Conservation (phyloP, 2,113 vertebrate genomes). For the Xiphorhynchus elegans region DNA sequence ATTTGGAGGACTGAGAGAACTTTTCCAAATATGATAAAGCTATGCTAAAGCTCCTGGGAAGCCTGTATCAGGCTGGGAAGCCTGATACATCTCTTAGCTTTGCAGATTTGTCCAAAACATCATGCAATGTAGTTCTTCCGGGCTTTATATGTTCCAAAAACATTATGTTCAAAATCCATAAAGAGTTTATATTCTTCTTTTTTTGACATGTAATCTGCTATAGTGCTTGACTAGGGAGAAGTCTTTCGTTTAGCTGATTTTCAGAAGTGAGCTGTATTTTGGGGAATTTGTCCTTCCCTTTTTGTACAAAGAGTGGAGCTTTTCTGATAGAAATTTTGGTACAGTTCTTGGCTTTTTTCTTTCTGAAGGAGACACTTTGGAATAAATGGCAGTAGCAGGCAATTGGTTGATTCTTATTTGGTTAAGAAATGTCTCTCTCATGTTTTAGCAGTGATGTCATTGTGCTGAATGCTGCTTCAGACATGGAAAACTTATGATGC, state of each 20-base stretch:
- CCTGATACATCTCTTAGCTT: neutral
- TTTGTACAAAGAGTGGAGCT: neutral
- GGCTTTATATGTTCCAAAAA: neutral
- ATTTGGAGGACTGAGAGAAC: neutral
- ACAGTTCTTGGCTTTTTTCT: neutral
- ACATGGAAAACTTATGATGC: slow-evolving; percentile 23
- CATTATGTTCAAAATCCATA: neutral
- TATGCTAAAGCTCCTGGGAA: neutral
- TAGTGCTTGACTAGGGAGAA: neutral
- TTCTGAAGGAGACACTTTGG: neutral
- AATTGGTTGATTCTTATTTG: slow-evolving; percentile 30
- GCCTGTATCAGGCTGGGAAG: too few relatives aligned
- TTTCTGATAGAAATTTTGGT: neutral
- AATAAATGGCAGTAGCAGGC: slow-evolving; percentile 7
- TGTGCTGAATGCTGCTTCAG: slow-evolving; percentile 28
- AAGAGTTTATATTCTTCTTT: neutral
- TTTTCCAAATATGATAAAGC: neutral
- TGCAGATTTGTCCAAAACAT: neutral
- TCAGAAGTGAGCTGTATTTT: neutral
- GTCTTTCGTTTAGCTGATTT: neutral
- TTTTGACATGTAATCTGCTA: neutral
- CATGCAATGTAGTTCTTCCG: neutral
- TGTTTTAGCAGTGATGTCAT: slow-evolving; percentile 56
- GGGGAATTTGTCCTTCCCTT: neutral
- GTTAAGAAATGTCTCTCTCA: slow-evolving; percentile 42